Evolutionary conservation across 2,797 vertebrate genomes (phyloP), one percentile per base, ranked within the genome.

Genomic region (Tadarida brasiliensis): DNA sequence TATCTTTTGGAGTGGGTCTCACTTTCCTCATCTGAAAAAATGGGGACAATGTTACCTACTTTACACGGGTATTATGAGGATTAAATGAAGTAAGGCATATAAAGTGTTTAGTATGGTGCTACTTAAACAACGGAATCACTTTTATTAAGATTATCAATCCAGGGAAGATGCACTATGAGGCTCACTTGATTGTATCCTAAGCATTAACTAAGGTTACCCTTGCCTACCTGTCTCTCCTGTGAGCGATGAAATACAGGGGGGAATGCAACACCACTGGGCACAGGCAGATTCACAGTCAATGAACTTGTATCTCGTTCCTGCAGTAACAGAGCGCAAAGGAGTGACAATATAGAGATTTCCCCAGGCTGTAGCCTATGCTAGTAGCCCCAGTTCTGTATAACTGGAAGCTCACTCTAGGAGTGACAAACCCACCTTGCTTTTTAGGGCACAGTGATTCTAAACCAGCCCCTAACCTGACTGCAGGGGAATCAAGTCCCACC

Each of bases 301-400:
- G 98, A 97, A 96, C 99, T 99, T 7, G 99, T 99, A 95, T 99
- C 99, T 97, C 99, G 98, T 91, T 99, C 99, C 99, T 99, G 94
- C 30, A 97, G 49, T 44, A 96, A 97, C 95, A 94, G 90, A 95
- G 81, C 11, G 94, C 67, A 94, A 90, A 70, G 35, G 2, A 6
- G 16, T 89, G 14, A 51, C 91, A 54, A 97, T 2, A 17, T 0
- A 81, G 59, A 78, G 35, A 63, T 30, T 67, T 92, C 26, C 39
- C 39, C 33, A 84, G 49, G 14, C 57, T 81, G 54, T 61, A 61
- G 7, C 4, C 67, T 35, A 88, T 17, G 24, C 54, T 47, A 33
- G 7, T 17, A 51, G 44, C 74, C 33, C 51, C n/a, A 30, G 5
- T 67, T 68, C 80, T 87, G 3, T 19, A 87, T 2, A 24, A 67